Evolutionary conservation across 2,797 vertebrate genomes (phyloP).

Genomic region (Uromys caudimaculatus): DNA sequence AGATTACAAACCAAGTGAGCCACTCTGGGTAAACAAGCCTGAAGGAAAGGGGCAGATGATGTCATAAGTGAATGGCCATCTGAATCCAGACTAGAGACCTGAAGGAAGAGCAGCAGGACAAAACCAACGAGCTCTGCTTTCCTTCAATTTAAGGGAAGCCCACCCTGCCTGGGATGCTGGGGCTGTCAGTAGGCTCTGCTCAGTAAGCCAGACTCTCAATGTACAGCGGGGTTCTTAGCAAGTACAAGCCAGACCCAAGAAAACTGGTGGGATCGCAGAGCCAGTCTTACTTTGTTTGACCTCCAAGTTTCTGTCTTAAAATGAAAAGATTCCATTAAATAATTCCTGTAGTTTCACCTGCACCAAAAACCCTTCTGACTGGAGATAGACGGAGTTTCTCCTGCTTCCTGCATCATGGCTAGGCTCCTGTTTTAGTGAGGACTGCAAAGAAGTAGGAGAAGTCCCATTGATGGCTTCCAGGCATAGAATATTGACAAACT

Average conservation of each 20-base stretch:
- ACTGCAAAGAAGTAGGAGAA: not conserved
- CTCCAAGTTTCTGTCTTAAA: not conserved
- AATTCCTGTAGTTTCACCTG: not conserved
- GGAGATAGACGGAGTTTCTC: not conserved
- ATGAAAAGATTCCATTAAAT: not conserved
- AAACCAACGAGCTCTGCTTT: not conserved
- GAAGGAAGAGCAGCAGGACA: not conserved
- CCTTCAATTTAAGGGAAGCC: not conserved
- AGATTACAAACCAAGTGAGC: not conserved
- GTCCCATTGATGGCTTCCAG: not conserved
- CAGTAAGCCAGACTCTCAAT: not conserved
- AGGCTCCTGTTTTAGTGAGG: not conserved
- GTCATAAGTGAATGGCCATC: not conserved
- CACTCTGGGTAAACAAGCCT: not conserved
- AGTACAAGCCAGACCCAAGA: too few relatives aligned
- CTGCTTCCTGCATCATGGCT: not conserved
- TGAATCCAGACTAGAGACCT: fast-evolving
- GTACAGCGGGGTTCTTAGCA: too few relatives aligned
- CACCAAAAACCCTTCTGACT: not conserved
- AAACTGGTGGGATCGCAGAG: fast-evolving
- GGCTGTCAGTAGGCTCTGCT: not conserved
- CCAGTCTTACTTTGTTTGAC: not conserved
- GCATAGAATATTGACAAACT: not conserved
- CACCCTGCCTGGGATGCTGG: not conserved
- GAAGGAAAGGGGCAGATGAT: not conserved